These are phyloP conservation scores for Fratercula arctica DNA, from an alignment of 2,797 vertebrate species.

Conservation along the genomic window DNA sequence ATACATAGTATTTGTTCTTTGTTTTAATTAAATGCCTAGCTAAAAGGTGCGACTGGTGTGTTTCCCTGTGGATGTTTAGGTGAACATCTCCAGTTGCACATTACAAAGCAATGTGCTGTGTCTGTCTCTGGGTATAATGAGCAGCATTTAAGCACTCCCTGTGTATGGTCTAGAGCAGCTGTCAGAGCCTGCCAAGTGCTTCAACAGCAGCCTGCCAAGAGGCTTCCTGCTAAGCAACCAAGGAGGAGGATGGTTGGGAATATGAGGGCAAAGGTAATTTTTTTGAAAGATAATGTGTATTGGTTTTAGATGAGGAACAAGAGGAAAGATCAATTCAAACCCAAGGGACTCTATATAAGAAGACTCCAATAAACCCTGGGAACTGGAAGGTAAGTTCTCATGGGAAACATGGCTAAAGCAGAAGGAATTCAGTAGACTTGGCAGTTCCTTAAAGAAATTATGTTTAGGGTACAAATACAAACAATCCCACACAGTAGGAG, in stretches of 20 bases:
- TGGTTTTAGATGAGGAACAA: background rate
- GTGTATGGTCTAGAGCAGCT: background rate
- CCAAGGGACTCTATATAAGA: background rate
- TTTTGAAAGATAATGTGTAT: background rate
- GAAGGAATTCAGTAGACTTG: conserved; percentile 39
- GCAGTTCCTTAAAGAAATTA: conserved; percentile 42
- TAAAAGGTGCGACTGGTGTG: background rate
- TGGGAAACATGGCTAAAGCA: conserved; percentile 9
- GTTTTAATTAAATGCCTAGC: background rate
- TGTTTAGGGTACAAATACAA: conserved; percentile 39
- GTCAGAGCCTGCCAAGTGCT: conserved; percentile 38
- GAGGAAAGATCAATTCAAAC: background rate
- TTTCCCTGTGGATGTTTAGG: background rate
- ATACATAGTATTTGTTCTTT: background rate
- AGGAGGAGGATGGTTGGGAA: background rate
- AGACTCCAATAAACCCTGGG: background rate
- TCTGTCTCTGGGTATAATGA: background rate
- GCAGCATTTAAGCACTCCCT: conserved; percentile 42
- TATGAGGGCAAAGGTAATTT: background rate
- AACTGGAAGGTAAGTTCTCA: conserved; percentile 39
- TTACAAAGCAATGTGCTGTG: background rate
- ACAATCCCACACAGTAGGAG: conserved; percentile 13
- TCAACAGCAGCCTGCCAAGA: conserved; percentile 41
- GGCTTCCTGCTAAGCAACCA: conserved; percentile 36
- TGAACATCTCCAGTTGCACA: background rate